phyloP scores from a whole-genome alignment of 2,113 vertebrate genomes.

The Odontesthes bonariensis region DNA sequence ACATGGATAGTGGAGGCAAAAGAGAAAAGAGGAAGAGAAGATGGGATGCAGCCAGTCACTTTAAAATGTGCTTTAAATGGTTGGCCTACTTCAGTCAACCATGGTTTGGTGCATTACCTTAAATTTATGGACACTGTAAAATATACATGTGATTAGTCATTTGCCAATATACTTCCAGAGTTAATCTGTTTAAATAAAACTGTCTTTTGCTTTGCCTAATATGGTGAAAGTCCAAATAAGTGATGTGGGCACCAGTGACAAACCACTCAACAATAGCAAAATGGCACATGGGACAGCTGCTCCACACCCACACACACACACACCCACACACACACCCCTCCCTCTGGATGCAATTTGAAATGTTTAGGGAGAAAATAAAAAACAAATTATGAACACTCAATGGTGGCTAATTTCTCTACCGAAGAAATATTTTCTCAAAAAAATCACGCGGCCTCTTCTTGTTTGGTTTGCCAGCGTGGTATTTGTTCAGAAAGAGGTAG shows the following conservation, averaged over 20 bases:
- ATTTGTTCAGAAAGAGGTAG: conserved; percentile 42
- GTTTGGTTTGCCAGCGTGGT: conserved; percentile 60
- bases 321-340: conserved; percentile 16
- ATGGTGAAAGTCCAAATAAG: conserved; percentile 31
- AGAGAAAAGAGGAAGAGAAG: too few species aligned
- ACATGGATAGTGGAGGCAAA: too few species aligned
- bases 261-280: conserved; percentile 57
- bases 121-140: too few species aligned
- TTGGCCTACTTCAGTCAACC: too few species aligned
- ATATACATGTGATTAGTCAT: neutral
- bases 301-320: conserved; percentile 8
- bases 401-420: conserved; percentile 69
- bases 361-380: conserved; percentile 79
- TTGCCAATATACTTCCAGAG: neutral
- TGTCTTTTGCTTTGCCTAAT: neutral
- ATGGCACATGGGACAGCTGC: conserved; percentile 49
- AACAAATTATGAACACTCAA: conserved; percentile 66
- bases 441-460: conserved; percentile 40
- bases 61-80: too few species aligned
- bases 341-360: conserved; percentile 74
- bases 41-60: too few species aligned
- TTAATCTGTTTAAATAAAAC: neutral
- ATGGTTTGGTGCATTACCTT: too few species aligned
- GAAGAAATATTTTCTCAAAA: conserved; percentile 69
- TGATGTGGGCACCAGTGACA: conserved; percentile 44